phyloP scores from a whole-genome alignment of 1,140 invertebrate genomes.

The Araneus ventricosus region DNA sequence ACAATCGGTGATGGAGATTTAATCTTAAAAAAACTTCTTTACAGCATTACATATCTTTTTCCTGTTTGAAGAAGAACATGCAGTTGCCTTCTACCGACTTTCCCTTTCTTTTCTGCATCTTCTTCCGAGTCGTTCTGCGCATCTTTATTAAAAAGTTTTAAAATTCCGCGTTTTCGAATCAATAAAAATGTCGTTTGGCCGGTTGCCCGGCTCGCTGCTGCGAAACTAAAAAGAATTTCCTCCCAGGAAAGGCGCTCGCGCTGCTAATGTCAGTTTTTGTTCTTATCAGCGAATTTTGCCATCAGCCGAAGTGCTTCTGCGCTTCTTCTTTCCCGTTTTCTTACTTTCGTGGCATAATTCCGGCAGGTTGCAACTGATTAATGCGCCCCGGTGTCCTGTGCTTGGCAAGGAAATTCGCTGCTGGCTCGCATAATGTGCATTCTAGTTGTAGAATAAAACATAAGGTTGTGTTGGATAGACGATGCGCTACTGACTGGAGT shows the following conservation, averaged over 20 bases:
- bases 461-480: too few species aligned
- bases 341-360: not conserved
- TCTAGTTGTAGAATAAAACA: not conserved
- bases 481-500: too few species aligned
- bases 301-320: not conserved
- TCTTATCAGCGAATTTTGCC: conserved; percentile 2
- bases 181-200: conserved; percentile 30
- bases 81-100: not conserved
- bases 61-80: not conserved
- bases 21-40: not conserved
- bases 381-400: not conserved
- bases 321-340: not conserved
- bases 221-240: not conserved
- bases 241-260: not conserved
- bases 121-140: not conserved
- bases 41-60: not conserved
- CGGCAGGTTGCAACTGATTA: not conserved
- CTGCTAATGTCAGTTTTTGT: conserved; percentile 8
- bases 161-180: not conserved
- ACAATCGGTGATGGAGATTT: not conserved
- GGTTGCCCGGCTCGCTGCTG: not conserved
- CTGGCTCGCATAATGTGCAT: not conserved
- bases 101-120: not conserved
- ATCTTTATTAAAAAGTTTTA: conserved; percentile 2
- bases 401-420: not conserved